Evolutionary conservation across 2,113 vertebrate genomes (phyloP).

Genomic region (Campylomormyrus numenius): DNA sequence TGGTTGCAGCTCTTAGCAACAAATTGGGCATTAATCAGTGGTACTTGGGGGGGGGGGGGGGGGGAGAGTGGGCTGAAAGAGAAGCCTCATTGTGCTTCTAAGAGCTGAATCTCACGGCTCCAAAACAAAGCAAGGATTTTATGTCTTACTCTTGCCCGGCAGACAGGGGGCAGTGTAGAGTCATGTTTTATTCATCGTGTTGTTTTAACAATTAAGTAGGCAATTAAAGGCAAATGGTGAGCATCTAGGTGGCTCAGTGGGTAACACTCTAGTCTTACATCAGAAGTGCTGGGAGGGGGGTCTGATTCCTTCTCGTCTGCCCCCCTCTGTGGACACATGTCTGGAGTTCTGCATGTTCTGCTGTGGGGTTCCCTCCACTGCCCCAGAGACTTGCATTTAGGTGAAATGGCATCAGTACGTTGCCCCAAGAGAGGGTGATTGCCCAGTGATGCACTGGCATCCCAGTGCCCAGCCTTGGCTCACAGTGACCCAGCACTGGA

Average conservation of each 20-base stretch:
- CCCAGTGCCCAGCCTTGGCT: not conserved
- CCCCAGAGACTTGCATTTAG: not conserved
- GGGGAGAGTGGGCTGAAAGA: not conserved
- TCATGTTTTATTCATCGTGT: not conserved
- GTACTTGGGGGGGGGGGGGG: not conserved
- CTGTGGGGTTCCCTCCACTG: not conserved
- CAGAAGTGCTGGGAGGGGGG: not conserved
- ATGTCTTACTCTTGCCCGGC: not conserved
- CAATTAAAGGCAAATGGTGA: not conserved
- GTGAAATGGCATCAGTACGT: not conserved
- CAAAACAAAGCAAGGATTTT: not conserved
- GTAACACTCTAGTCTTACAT: not conserved
- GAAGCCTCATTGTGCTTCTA: not conserved
- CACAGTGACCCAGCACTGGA: not conserved
- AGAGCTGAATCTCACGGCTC: not conserved
- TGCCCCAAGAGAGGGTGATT: not conserved
- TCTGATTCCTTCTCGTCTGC: not conserved
- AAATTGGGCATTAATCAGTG: constrained; percentile 27
- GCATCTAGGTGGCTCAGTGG: not conserved
- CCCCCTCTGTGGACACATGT: not conserved
- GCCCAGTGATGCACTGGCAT: not conserved
- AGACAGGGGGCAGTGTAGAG: not conserved
- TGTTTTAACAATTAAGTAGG: not conserved
- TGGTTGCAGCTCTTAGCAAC: constrained; percentile 17
- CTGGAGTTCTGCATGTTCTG: not conserved